Evolutionary conservation across 2,797 vertebrate genomes (phyloP).

Genomic region (Sebastes paucispinis): DNA sequence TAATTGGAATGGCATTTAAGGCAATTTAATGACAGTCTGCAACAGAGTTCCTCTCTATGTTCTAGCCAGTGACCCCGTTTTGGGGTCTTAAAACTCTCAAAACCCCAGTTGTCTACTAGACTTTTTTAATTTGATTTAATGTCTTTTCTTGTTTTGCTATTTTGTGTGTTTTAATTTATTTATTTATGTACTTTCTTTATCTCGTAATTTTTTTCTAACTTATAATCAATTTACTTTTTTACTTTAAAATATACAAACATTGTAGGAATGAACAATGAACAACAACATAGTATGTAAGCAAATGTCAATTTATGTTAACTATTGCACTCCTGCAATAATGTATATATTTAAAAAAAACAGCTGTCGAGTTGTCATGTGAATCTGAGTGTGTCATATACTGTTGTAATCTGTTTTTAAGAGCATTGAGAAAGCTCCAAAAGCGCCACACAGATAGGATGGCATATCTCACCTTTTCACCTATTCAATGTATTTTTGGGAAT

Average conservation of each 20-base stretch:
- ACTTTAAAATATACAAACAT: too few relatives aligned
- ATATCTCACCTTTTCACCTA: not conserved
- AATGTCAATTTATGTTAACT: too few relatives aligned
- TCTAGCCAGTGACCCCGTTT: not conserved
- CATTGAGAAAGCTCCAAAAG: not conserved
- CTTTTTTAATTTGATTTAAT: too few relatives aligned
- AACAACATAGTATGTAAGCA: too few relatives aligned
- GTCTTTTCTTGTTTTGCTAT: too few relatives aligned
- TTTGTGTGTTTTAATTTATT: too few relatives aligned
- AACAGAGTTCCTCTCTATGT: slow-evolving; percentile 4
- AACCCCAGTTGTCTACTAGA: not conserved
- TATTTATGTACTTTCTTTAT: too few relatives aligned
- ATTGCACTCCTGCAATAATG: too few relatives aligned
- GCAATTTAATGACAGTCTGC: slow-evolving; percentile 25
- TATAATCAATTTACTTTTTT: too few relatives aligned
- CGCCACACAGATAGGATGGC: not conserved
- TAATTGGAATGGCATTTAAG: slow-evolving; percentile 36
- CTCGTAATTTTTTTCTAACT: too few relatives aligned
- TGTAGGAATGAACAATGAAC: too few relatives aligned
- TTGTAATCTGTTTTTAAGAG: not conserved
- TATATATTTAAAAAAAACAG: not conserved
- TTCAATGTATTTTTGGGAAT: not conserved
- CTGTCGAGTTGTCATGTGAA: not conserved
- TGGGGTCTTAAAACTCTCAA: not conserved
- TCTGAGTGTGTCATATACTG: not conserved